These are phyloP conservation scores for Platycnemis pennipes DNA, from an alignment of 2,888 invertebrate species.

Conservation along the genomic window DNA sequence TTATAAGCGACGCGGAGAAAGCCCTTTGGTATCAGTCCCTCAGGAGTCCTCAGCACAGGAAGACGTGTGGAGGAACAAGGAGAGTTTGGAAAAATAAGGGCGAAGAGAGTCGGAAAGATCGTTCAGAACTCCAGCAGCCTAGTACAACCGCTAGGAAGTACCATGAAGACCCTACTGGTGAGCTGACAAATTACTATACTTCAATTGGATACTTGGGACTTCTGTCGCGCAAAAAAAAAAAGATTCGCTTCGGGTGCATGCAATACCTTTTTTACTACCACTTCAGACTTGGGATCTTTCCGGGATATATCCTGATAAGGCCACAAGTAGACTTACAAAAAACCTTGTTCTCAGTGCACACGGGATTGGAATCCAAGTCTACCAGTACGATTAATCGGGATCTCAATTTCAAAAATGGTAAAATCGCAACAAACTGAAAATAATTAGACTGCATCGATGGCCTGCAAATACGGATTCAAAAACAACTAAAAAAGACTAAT, in stretches of 20 bases:
- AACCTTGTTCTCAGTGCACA: no score
- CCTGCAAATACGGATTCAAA: no score
- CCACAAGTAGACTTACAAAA: no score
- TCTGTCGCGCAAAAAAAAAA: neutral
- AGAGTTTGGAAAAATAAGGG: neutral
- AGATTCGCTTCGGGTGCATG: neutral
- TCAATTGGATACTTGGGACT: slow-evolving; percentile 21
- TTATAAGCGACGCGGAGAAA: slow-evolving; percentile 45
- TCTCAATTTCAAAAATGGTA: no score
- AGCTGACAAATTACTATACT: neutral
- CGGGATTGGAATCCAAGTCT: no score
- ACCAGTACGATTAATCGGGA: no score
- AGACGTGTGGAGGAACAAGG: neutral
- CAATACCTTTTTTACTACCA: neutral
- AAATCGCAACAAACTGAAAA: no score
- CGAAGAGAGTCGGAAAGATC: neutral
- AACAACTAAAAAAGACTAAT: no score
- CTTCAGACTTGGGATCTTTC: neutral
- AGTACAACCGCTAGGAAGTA: neutral
- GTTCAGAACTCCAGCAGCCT: neutral
- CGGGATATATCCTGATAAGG: no score
- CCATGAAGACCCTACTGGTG: slow-evolving; percentile 65
- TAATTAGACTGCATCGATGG: no score
- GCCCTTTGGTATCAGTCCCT: slow-evolving; percentile 54
- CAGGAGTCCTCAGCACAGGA: slow-evolving; percentile 36